Evolutionary conservation across 2,113 vertebrate genomes (phyloP).

Genomic region (Zeus faber): DNA sequence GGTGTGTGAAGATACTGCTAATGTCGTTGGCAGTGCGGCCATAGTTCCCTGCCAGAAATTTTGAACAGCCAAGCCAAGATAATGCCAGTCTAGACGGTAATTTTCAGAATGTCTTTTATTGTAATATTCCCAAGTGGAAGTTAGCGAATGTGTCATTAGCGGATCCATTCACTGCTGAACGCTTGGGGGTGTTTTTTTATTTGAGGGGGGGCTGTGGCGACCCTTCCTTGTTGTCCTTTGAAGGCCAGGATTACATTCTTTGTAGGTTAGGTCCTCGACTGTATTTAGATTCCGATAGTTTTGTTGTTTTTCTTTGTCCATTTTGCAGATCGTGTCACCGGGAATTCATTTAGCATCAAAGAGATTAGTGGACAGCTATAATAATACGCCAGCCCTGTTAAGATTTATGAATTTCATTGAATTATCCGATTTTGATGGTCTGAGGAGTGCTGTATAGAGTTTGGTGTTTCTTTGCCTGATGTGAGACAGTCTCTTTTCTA

Average conservation of each 20-base stretch:
- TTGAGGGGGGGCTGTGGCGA: too few relatives aligned
- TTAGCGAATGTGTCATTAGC: slow-evolving; percentile 5
- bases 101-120: too few relatives aligned
- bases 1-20: slow-evolving; percentile 24
- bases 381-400: slow-evolving; percentile 2
- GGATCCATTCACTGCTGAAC: neutral
- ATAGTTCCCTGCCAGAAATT: slow-evolving; percentile 5
- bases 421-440: slow-evolving; percentile 4
- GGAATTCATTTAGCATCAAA: neutral
- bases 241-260: slow-evolving; percentile 33
- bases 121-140: neutral
- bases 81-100: slow-evolving; percentile 11
- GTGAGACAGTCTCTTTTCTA: too few relatives aligned
- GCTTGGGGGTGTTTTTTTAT: neutral
- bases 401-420: slow-evolving; percentile 12
- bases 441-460: neutral
- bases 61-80: neutral
- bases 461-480: too few relatives aligned
- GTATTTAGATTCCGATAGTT: slow-evolving; percentile 8
- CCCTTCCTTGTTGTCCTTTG: too few relatives aligned
- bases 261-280: slow-evolving; percentile 8
- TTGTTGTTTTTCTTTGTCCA: neutral
- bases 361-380: neutral
- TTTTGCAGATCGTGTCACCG: slow-evolving; percentile 10
- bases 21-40: slow-evolving; percentile 9